These are phyloP conservation scores for Amazona guildingii DNA, from an alignment of 2,113 vertebrate species.

Conservation along the genomic window DNA sequence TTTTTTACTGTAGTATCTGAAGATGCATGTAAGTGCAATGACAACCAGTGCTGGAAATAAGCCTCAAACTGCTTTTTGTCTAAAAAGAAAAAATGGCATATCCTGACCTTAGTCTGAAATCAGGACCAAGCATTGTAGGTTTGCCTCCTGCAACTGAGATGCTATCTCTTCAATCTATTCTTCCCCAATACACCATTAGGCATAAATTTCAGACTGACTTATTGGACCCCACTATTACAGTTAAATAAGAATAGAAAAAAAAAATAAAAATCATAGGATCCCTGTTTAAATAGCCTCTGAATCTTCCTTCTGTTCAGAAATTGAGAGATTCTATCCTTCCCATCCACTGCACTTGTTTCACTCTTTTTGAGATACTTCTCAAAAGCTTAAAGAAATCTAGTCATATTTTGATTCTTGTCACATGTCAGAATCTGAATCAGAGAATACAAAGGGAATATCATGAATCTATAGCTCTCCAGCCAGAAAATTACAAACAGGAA, in stretches of 20 bases:
- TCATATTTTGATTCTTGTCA: background rate
- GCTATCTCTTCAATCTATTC: background rate
- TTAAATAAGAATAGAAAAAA: background rate
- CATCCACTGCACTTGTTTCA: background rate
- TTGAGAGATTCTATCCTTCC: fast-evolving
- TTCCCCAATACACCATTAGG: background rate
- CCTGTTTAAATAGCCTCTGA: background rate
- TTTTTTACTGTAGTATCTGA: background rate
- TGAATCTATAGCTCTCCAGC: background rate
- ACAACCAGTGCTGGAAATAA: background rate
- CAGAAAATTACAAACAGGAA: background rate
- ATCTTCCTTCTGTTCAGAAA: background rate
- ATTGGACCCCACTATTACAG: background rate
- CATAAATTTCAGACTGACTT: background rate
- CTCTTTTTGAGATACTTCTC: background rate
- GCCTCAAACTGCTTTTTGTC: background rate
- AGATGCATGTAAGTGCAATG: background rate
- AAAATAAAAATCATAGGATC: background rate
- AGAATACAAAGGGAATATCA: background rate
- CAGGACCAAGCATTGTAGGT: background rate
- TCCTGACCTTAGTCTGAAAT: background rate
- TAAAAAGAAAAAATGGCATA: background rate
- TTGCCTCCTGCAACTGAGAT: background rate
- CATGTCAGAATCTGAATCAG: background rate
- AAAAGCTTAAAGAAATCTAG: background rate